These are phyloP conservation scores for mouse (Mus musculus) DNA, from an alignment of 2,113 vertebrate species.

Conservation along the genomic window DNA sequence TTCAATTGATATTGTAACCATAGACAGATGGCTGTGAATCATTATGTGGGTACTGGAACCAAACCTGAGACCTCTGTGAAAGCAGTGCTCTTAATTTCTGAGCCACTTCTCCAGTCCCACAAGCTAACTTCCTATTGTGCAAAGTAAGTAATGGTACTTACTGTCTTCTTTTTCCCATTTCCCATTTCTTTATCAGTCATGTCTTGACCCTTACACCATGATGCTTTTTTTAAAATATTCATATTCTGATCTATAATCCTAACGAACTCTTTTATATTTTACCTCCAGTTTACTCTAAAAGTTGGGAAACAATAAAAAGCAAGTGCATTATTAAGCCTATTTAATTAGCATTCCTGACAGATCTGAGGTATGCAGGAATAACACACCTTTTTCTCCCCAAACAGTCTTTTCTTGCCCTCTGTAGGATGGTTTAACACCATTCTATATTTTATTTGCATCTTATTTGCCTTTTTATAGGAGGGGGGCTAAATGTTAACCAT, in stretches of 20 bases:
- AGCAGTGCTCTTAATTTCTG: neutral
- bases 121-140: neutral
- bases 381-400: neutral
- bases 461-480: neutral
- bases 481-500: neutral
- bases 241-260: neutral
- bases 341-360: neutral
- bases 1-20: neutral
- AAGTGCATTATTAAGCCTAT: neutral
- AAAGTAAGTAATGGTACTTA: neutral
- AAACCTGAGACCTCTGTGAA: neutral
- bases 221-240: neutral
- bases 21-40: neutral
- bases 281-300: neutral
- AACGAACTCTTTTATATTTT: neutral
- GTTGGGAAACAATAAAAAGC: constrained; percentile 27
- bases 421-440: constrained; percentile 20
- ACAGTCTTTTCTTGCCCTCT: neutral
- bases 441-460: neutral
- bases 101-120: neutral
- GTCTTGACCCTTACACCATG: neutral
- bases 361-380: neutral
- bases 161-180: neutral
- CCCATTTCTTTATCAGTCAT: neutral
- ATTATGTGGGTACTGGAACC: neutral